Conservation (phyloP, 2,113 vertebrate genomes). For the Oophaga pumilio region DNA sequence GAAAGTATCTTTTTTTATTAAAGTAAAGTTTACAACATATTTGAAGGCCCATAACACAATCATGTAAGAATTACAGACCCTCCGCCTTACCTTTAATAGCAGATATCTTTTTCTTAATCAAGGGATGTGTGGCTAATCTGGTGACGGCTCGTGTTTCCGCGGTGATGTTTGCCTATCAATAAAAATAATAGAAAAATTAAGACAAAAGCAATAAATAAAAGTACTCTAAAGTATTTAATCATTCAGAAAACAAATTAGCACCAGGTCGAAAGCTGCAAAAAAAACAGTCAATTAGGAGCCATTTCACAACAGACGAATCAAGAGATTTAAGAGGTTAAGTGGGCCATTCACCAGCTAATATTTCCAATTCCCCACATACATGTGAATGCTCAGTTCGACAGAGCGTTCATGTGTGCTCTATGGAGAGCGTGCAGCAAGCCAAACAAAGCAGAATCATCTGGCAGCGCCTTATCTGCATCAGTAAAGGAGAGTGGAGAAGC, state of each 20-base stretch:
- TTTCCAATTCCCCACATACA: no score
- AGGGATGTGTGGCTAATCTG: slow-evolving; percentile 83
- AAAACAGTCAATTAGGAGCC: neutral
- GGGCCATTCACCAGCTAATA: no score
- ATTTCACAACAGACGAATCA: neutral
- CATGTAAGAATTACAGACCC: neutral
- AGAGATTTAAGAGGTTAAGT: neutral
- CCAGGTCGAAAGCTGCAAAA: neutral
- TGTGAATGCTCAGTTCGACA: no score
- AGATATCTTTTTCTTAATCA: slow-evolving; percentile 82
- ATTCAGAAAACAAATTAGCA: neutral
- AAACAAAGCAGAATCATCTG: no score
- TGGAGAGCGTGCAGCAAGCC: no score
- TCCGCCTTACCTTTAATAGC: slow-evolving; percentile 76
- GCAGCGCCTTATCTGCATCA: no score
- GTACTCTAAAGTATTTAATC: neutral
- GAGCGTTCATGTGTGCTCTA: no score
- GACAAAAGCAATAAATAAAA: neutral
- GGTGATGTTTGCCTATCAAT: slow-evolving; percentile 74
- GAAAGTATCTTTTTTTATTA: neutral
- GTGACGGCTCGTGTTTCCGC: slow-evolving; percentile 81
- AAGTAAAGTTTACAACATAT: neutral
- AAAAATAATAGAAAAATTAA: neutral
- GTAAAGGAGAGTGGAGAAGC: no score
- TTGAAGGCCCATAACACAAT: neutral